These are phyloP conservation scores for Tetropium fuscum DNA, from an alignment of 2,888 invertebrate genomes.

Conservation along the genomic window DNA sequence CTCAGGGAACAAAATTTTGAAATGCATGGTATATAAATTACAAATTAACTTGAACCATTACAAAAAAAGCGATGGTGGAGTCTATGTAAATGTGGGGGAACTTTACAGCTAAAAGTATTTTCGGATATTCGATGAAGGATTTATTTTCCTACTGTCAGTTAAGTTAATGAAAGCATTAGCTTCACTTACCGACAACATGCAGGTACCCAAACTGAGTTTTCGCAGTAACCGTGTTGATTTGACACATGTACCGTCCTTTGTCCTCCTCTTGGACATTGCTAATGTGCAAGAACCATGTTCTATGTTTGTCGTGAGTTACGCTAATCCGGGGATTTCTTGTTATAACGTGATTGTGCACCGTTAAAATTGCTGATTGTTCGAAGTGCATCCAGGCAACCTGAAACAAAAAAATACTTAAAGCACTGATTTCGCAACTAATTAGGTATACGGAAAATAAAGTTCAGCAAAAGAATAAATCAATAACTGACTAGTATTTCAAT, in stretches of 20 bases:
- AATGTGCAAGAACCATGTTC: constrained; percentile 94
- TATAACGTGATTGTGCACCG: constrained; percentile 94
- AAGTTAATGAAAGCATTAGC: constrained; percentile 15
- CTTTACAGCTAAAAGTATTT: not conserved
- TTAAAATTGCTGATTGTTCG: constrained; percentile 92
- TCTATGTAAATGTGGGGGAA: too few species aligned
- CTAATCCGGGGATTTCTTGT: constrained; percentile 92
- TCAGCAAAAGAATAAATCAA: too few species aligned
- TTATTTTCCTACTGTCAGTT: constrained; percentile 3
- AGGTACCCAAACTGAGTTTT: constrained; percentile 94
- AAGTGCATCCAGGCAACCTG: constrained; percentile 98
- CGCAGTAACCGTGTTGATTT: constrained; percentile 92
- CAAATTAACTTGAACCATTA: too few species aligned
- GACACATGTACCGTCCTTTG: constrained; percentile 94
- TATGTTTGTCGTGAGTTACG: constrained; percentile 92
- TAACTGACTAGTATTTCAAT: constrained; percentile 6
- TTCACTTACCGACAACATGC: constrained; percentile 87
- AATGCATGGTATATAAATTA: too few species aligned
- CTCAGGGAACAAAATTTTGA: too few species aligned
- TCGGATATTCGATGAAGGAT: not conserved
- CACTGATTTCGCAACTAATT: not conserved
- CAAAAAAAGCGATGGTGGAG: too few species aligned
- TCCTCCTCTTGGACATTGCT: constrained; percentile 92
- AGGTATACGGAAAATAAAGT: too few species aligned
- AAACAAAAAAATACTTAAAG: constrained; percentile 53